phyloP scores from a whole-genome alignment of 2,113 vertebrate species.

The Daphoenositta chrysoptera region DNA sequence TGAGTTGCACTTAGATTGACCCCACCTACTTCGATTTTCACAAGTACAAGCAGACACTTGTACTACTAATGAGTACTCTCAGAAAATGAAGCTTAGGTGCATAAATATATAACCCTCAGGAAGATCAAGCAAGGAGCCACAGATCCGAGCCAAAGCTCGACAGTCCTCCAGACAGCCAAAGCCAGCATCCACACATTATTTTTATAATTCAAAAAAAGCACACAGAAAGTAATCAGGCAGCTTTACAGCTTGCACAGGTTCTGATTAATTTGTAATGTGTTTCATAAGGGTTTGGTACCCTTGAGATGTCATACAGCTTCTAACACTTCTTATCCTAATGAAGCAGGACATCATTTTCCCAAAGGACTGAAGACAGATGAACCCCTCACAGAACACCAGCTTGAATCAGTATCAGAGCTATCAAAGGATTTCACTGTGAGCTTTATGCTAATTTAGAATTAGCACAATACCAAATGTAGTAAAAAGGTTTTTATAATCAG shows the following conservation, averaged over 20 bases:
- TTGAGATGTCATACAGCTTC: background rate
- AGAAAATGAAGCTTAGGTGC: background rate
- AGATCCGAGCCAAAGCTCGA: accelerated
- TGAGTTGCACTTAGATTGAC: background rate
- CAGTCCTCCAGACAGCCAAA: background rate
- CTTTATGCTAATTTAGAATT: background rate
- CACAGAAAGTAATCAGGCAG: background rate
- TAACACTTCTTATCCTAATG: background rate
- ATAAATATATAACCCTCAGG: accelerated
- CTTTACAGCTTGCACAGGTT: background rate
- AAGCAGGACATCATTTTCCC: background rate
- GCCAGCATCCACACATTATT: background rate
- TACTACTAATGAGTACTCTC: background rate
- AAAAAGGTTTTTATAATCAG: background rate
- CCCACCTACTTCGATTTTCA: background rate
- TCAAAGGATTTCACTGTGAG: background rate
- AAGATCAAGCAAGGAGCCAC: background rate
- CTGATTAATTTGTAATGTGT: background rate
- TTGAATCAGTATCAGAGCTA: background rate
- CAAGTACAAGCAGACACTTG: background rate
- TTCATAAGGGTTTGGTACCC: background rate
- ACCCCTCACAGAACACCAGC: background rate
- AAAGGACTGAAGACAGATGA: background rate
- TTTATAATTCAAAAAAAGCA: background rate
- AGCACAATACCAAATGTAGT: background rate